These are phyloP conservation scores for Volucella inanis DNA, from an alignment of 2,888 invertebrate genomes.

Conservation along the genomic window DNA sequence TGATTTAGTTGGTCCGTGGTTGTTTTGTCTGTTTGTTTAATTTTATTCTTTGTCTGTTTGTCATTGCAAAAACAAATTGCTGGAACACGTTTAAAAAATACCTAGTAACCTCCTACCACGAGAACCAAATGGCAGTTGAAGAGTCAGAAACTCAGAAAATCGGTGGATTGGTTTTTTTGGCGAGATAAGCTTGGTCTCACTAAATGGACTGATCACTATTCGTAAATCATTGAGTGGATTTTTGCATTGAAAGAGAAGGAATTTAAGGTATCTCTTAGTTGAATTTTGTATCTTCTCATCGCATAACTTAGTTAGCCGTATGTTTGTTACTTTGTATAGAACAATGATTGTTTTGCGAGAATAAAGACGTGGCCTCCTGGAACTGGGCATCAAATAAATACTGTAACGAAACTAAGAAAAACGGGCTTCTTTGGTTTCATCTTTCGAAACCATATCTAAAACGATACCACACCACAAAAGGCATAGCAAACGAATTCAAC, in stretches of 20 bases:
- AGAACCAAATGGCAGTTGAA: background rate
- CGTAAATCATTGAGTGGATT: slow-evolving; percentile 17
- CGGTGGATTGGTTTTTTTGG: background rate
- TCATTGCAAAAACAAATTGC: slow-evolving; percentile 69
- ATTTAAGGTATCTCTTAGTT: slow-evolving; percentile 50
- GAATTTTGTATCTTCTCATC: slow-evolving; percentile 40
- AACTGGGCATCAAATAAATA: too few species aligned
- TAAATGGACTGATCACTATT: slow-evolving; percentile 8
- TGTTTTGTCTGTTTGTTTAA: slow-evolving; percentile 33
- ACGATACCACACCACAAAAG: too few species aligned
- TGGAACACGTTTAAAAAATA: slow-evolving; percentile 69
- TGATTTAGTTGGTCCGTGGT: background rate
- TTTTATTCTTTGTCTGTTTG: slow-evolving; percentile 57
- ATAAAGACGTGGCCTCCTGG: too few species aligned
- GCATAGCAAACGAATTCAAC: too few species aligned
- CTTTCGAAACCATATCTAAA: too few species aligned
- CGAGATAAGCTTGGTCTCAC: slow-evolving; percentile 12
- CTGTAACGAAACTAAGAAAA: too few species aligned
- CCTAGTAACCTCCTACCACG: slow-evolving; percentile 64
- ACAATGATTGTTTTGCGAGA: background rate
- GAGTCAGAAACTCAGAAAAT: background rate
- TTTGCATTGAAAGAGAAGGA: slow-evolving; percentile 37
- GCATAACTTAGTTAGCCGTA: slow-evolving; percentile 15
- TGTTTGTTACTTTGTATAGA: slow-evolving; percentile 16
- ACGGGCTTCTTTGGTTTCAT: too few species aligned